These are phyloP conservation scores for Nautilus pompilius DNA, from an alignment of 1,140 invertebrate species.

Conservation along the genomic window DNA sequence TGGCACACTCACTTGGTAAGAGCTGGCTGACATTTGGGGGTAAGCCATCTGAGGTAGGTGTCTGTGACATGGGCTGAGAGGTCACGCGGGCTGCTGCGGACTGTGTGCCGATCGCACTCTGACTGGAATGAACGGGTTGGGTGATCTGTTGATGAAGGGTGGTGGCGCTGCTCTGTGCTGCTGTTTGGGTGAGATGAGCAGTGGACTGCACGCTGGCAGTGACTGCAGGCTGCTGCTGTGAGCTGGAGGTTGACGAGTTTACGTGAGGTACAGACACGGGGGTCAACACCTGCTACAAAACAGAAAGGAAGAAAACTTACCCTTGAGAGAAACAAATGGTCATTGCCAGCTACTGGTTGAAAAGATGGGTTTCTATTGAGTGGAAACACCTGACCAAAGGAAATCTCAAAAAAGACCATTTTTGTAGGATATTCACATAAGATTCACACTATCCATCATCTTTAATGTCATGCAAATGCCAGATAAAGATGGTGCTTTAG, in stretches of 20 bases:
- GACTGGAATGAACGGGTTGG: constrained; percentile 8
- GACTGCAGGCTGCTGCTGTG: background rate
- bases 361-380: too few species aligned
- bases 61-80: constrained; percentile 19
- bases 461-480: too few species aligned
- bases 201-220: background rate
- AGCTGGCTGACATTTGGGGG: constrained; percentile 48
- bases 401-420: too few species aligned
- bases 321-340: too few species aligned
- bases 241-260: background rate
- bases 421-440: too few species aligned
- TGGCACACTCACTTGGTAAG: constrained; percentile 47
- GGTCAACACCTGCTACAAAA: constrained; percentile 4
- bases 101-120: too few species aligned
- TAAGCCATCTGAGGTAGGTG: constrained; percentile 31
- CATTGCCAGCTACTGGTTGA: too few species aligned
- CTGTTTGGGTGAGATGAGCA: background rate
- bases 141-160: too few species aligned
- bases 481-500: too few species aligned
- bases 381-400: too few species aligned
- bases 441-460: too few species aligned
- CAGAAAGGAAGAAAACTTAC: too few species aligned
- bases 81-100: constrained; percentile 10
- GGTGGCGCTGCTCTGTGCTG: constrained; percentile 8
- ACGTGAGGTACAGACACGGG: constrained; percentile 2